These are phyloP conservation scores for Morinoia aosen DNA, from an alignment of 2,888 invertebrate species.

Conservation along the genomic window DNA sequence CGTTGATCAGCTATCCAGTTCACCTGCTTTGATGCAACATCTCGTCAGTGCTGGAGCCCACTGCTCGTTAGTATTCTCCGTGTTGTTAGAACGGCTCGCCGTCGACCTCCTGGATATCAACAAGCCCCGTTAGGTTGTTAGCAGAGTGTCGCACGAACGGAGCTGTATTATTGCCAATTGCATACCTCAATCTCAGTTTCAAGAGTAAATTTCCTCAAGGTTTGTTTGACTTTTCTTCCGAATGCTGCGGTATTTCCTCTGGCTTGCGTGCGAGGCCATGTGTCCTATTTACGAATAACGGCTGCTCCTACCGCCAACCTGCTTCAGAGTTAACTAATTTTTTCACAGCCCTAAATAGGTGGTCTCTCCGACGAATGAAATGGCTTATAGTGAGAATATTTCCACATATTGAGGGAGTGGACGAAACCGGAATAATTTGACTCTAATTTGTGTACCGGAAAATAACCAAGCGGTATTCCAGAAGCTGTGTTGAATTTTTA, in stretches of 20 bases:
- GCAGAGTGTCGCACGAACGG: not conserved
- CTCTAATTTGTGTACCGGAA: not conserved
- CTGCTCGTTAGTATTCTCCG: not conserved
- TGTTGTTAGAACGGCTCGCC: not conserved
- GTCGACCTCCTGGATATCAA: not conserved
- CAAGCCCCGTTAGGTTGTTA: not conserved
- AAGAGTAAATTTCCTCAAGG: not conserved
- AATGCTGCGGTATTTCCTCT: conserved; percentile 33
- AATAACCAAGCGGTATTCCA: not conserved
- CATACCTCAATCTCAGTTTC: not conserved
- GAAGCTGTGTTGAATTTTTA: not conserved
- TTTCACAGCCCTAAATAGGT: not conserved
- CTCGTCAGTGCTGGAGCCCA: not conserved
- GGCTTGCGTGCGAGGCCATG: not conserved
- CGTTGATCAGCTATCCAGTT: not conserved
- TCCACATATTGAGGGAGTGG: not conserved
- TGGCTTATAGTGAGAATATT: not conserved
- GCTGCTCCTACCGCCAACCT: not conserved
- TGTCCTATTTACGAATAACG: conserved; percentile 33
- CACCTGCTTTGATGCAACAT: not conserved
- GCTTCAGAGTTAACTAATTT: not conserved
- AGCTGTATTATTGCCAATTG: conserved; percentile 14
- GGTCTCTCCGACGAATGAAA: not conserved
- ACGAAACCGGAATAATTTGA: not conserved
- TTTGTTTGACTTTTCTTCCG: not conserved